These are phyloP conservation scores for Ceratitis capitata DNA, from an alignment of 1,140 invertebrate species.

Conservation along the genomic window DNA sequence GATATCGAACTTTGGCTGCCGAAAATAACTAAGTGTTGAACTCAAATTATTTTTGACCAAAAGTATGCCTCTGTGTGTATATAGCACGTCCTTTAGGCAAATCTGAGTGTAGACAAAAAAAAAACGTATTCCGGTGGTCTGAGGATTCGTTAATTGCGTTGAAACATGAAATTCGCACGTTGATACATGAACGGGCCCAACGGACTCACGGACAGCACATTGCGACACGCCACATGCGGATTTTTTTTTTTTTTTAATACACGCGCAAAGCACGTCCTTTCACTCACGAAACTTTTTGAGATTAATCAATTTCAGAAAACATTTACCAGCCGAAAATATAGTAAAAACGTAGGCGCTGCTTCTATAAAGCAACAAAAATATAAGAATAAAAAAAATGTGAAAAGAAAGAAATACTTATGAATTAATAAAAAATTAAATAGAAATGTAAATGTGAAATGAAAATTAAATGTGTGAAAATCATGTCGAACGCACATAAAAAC, in stretches of 20 bases:
- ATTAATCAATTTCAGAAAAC: neutral
- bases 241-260: neutral
- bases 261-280: neutral
- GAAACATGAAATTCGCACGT: neutral
- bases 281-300: neutral
- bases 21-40: neutral
- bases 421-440: neutral
- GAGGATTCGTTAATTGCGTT: neutral
- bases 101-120: too few relatives aligned
- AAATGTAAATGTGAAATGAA: neutral
- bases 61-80: neutral
- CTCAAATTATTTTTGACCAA: neutral
- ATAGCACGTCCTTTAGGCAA: too few relatives aligned
- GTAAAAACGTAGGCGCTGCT: too few relatives aligned
- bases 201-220: too few relatives aligned
- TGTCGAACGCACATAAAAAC: neutral
- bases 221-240: neutral
- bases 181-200: neutral
- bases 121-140: neutral
- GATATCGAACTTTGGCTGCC: neutral
- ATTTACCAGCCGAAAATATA: neutral
- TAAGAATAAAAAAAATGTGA: too few relatives aligned
- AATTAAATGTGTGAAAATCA: neutral
- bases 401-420: too few relatives aligned
- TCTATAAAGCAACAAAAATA: too few relatives aligned